Conservation (phyloP, 2,113 vertebrate genomes). For the Thoracochromis brauschi region DNA sequence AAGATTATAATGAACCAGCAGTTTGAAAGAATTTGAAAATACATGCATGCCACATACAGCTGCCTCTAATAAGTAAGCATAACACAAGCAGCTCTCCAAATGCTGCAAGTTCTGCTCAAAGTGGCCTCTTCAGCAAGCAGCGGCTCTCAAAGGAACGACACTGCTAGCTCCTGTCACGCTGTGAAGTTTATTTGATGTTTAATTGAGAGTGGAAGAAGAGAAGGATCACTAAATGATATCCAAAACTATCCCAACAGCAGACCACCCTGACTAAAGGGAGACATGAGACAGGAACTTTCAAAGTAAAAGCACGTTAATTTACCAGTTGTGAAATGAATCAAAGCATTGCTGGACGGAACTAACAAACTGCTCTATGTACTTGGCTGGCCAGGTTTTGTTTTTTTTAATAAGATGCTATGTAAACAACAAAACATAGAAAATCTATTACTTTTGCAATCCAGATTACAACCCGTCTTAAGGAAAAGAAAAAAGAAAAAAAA, state of each 20-base stretch:
- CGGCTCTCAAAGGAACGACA: not conserved
- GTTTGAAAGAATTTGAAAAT: not conserved
- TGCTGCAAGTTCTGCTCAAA: not conserved
- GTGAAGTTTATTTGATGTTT: not conserved
- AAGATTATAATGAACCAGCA: not conserved
- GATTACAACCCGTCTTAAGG: not conserved
- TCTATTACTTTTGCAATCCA: not conserved
- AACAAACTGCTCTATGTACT: accelerated
- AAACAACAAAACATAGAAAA: not conserved
- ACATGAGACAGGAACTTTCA: not conserved
- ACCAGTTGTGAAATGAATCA: not conserved
- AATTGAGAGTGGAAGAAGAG: not conserved
- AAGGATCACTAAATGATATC: not conserved
- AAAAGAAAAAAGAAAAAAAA: not conserved
- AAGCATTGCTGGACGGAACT: not conserved
- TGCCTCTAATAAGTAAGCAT: not conserved
- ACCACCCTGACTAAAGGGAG: not conserved
- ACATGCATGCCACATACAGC: not conserved
- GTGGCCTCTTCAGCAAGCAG: not conserved
- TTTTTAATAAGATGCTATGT: not conserved
- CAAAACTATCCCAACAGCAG: not conserved
- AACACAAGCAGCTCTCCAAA: not conserved
- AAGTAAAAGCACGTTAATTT: not conserved
- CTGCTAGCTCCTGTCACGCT: not conserved
- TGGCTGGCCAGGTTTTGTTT: not conserved